These are phyloP conservation scores for Neomorphus geoffroyi DNA, from an alignment of 2,797 vertebrate genomes.

Conservation along the genomic window DNA sequence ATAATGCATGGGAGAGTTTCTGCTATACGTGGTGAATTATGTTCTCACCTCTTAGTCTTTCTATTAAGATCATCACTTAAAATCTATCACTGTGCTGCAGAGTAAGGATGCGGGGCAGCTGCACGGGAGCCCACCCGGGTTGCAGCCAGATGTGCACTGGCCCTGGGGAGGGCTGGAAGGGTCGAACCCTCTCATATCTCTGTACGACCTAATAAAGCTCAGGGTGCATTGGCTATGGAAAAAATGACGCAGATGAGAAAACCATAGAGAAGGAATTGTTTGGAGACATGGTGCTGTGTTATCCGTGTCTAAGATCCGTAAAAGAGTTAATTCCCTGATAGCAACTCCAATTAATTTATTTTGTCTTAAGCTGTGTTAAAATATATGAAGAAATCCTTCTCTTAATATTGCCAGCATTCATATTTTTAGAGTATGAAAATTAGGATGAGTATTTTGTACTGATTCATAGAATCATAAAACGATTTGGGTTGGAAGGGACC, in stretches of 20 bases:
- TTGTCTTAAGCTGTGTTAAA: neutral
- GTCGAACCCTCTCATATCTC: neutral
- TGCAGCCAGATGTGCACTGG: neutral
- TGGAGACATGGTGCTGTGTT: neutral
- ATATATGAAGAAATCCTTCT: neutral
- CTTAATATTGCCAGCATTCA: neutral
- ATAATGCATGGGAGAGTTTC: neutral
- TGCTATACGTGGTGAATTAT: neutral
- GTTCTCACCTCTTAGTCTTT: neutral
- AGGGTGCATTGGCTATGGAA: neutral
- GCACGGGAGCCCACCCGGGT: neutral
- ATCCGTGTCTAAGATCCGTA: neutral
- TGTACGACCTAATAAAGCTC: rapidly evolving
- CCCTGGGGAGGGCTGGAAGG: neutral
- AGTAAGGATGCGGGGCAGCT: neutral
- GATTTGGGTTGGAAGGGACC: no score
- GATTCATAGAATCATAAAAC: no score
- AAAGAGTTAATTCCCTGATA: neutral
- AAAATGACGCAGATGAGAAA: neutral
- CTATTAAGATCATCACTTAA: neutral
- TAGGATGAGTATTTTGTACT: neutral
- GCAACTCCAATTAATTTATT: neutral
- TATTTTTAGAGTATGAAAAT: neutral
- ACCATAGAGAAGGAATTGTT: neutral
- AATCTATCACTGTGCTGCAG: neutral